Conservation (phyloP, 2,113 vertebrate species). For the Eclectus roratus region DNA sequence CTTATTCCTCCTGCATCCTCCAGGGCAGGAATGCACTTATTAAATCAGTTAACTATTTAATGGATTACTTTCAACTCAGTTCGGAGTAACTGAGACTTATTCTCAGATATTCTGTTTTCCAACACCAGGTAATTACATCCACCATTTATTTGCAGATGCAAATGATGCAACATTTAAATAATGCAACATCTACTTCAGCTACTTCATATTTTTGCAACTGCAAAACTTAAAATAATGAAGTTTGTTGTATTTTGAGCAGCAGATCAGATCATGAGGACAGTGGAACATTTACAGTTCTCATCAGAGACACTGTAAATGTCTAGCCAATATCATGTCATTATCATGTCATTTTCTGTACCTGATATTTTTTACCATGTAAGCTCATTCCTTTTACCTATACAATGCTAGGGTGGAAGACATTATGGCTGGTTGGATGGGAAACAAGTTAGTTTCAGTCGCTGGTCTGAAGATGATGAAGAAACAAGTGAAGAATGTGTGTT, state of each 20-base stretch:
- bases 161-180: background rate
- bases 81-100: background rate
- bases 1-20: background rate
- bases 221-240: background rate
- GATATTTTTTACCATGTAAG: background rate
- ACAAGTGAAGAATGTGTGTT: constrained; percentile 82
- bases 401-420: constrained; percentile 82
- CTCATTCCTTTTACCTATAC: background rate
- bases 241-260: background rate
- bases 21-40: background rate
- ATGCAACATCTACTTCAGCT: background rate
- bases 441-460: constrained; percentile 85
- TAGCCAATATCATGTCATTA: background rate
- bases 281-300: background rate
- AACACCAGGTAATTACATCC: background rate
- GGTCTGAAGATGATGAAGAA: constrained; percentile 77
- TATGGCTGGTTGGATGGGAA: constrained; percentile 91
- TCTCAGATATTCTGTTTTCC: background rate
- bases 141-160: background rate
- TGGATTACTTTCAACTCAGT: background rate
- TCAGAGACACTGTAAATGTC: background rate
- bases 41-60: background rate
- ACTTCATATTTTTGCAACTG: background rate
- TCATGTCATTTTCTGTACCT: background rate
- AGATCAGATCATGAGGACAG: background rate